Evolutionary conservation across 2,113 vertebrate genomes (phyloP), one percentile per base, ranked within the genome.

Genomic region (Crotophaga sulcirostris): DNA sequence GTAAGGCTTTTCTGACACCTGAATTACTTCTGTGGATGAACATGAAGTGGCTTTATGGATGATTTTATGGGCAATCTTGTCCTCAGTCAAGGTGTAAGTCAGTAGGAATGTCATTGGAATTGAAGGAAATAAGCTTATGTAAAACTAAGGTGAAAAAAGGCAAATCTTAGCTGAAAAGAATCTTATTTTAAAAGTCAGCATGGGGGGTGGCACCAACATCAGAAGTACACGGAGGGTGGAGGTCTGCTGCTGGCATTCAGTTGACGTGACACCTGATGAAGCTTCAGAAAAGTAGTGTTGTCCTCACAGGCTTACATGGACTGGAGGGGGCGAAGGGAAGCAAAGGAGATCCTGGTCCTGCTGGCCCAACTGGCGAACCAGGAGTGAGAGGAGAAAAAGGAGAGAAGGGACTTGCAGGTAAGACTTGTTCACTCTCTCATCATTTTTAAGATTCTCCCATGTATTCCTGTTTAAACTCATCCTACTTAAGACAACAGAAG

Each of bases 331-430:
- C 28, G 16, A 97, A 97, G 40, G 98, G 97, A 19, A 97, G 77
- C 67, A 95, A 92, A 94, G 98, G 98, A n/a, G 19, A 92, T 44
- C 42, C 52, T 52, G 98, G 98, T 25, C 66, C 90, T 49, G 6
- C 20, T 5, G 98, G 98, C 31, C 84, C 15, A 42, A 79, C 86
- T 70, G 98, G 98, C 28, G 42, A 31, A 66, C 60, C 68, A 44
- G 98, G 98, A 56, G 6, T 15, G 5, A 97, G 90, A 92, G 98
- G 98, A 75, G 38, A 96, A 74, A 97, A 91, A 87, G 98, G 98
- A 73, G 60, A 95, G 3, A 34, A 4, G 6, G 98, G 98, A 7
- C 5, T 52, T 64, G 11, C 54, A 93, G 98, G 98, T 98, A 96
- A 97, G 96, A 14, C 6, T 16, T 45, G 44, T 91, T 72, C 44